Percentiles rank a stretch among this genome's conserved stretches.
phyloP scores from a whole-genome alignment of 2,113 vertebrate species.

The Platanista minor region DNA sequence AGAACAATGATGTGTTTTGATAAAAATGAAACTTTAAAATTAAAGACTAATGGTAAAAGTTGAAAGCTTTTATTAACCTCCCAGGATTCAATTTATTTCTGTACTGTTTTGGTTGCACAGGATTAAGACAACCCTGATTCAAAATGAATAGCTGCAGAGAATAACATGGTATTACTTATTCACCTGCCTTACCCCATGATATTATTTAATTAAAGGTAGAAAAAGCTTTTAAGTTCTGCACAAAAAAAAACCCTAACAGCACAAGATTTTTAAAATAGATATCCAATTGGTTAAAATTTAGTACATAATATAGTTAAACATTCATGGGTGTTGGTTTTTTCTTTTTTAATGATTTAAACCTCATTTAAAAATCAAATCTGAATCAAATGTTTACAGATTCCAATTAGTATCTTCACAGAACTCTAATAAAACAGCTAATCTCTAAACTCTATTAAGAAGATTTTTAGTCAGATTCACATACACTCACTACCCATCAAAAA shows the following conservation, averaged over 20 bases:
- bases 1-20: conserved; percentile 2
- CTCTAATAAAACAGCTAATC: conserved; percentile 33
- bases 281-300: conserved; percentile 29
- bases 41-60: not conserved
- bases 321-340: not conserved
- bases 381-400: conserved; percentile 26
- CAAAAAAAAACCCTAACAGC: conserved; percentile 28
- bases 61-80: conserved; percentile 1
- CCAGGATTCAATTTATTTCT: conserved; percentile 13
- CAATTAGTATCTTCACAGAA: conserved; percentile 1
- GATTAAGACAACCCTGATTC: conserved; percentile 3
- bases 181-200: not conserved
- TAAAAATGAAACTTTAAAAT: conserved; percentile 10
- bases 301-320: not conserved
- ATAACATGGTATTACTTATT: conserved; percentile 6
- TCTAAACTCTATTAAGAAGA: not conserved
- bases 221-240: conserved; percentile 43
- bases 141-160: not conserved
- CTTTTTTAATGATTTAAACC: conserved; percentile 14
- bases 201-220: conserved; percentile 31
- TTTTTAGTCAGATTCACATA: conserved; percentile 20
- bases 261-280: not conserved
- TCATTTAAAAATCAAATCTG: conserved; percentile 2
- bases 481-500: not conserved
- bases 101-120: not conserved